Conservation (phyloP, 2,113 vertebrate species). For the Gymnogyps californianus region DNA sequence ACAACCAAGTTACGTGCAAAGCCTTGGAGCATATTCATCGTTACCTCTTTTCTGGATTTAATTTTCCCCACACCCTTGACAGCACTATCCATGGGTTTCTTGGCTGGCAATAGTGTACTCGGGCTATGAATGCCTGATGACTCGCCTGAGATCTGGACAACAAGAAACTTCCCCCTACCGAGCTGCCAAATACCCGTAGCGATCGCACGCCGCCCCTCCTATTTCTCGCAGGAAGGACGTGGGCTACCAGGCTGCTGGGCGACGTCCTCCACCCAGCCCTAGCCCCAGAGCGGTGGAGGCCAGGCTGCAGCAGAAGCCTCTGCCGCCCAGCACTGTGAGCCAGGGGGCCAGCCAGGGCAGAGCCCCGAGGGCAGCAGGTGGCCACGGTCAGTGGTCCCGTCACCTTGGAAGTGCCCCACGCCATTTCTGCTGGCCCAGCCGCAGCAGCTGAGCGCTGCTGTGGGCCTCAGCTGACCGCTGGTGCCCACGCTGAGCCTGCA, state of each 20-base stretch:
- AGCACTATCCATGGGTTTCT: background rate
- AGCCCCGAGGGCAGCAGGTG: fast-evolving
- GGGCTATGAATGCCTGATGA: background rate
- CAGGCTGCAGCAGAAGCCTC: background rate
- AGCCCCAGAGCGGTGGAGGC: background rate
- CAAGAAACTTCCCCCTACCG: background rate
- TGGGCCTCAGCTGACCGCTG: background rate
- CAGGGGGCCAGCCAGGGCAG: fast-evolving
- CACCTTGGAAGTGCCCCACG: background rate
- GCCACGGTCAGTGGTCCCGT: too few species aligned
- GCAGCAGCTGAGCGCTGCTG: fast-evolving
- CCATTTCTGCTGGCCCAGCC: background rate
- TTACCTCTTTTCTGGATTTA: background rate
- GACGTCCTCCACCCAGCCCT: background rate
- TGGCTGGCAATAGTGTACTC: background rate
- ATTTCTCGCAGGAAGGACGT: fast-evolving
- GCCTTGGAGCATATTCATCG: background rate
- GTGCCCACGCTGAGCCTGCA: background rate
- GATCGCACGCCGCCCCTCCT: fast-evolving
- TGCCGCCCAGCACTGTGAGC: fast-evolving
- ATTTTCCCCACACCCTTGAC: background rate
- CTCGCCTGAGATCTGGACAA: background rate
- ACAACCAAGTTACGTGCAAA: background rate
- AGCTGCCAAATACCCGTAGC: background rate
- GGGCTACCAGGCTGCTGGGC: background rate